Percentiles rank a stretch among this genome's conserved stretches.
Conservation (phyloP, 2,797 vertebrate species). For the Periophthalmus magnuspinnatus region DNA sequence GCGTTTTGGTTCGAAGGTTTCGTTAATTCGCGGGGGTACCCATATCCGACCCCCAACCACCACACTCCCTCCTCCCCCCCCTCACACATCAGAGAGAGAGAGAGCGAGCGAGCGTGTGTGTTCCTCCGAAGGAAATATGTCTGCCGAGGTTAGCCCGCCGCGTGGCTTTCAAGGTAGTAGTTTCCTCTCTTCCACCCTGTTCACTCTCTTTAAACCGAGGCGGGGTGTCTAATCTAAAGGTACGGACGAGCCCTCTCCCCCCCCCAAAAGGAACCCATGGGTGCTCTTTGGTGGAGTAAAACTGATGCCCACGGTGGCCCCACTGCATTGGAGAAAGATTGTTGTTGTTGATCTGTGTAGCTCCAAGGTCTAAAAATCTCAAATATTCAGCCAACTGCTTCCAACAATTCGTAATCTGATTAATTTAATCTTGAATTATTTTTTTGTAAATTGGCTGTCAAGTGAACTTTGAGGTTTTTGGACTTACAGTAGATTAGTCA, state of each 20-base stretch:
- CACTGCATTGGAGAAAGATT: constrained; percentile 66
- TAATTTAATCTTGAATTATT: background rate
- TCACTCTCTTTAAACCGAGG: constrained; percentile 86
- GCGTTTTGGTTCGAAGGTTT: constrained; percentile 79
- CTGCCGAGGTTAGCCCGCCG: constrained; percentile 83
- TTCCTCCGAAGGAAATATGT: constrained; percentile 81
- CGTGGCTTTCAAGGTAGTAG: constrained; percentile 86
- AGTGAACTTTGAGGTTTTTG: constrained; percentile 59
- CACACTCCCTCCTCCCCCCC: constrained; percentile 57
- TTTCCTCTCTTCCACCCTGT: constrained; percentile 86
- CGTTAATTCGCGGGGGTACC: constrained; percentile 82
- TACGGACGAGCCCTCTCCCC: constrained; percentile 67
- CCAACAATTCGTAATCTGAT: background rate
- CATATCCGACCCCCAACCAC: constrained; percentile 69
- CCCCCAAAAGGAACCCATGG: constrained; percentile 55
- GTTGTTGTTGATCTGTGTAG: constrained; percentile 62
- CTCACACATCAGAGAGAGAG: constrained; percentile 68
- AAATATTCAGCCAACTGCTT: no score
- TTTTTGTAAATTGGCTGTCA: constrained; percentile 7
- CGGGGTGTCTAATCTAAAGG: constrained; percentile 65
- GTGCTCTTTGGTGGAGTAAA: constrained; percentile 62
- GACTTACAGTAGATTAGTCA: constrained; percentile 65
- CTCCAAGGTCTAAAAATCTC: constrained; percentile 29
- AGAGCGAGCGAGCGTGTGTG: constrained; percentile 75
- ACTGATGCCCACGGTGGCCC: constrained; percentile 63